Base-by-base conservation (phyloP, 1,140 invertebrate genomes). In the Macrobrachium nipponense region DNA sequence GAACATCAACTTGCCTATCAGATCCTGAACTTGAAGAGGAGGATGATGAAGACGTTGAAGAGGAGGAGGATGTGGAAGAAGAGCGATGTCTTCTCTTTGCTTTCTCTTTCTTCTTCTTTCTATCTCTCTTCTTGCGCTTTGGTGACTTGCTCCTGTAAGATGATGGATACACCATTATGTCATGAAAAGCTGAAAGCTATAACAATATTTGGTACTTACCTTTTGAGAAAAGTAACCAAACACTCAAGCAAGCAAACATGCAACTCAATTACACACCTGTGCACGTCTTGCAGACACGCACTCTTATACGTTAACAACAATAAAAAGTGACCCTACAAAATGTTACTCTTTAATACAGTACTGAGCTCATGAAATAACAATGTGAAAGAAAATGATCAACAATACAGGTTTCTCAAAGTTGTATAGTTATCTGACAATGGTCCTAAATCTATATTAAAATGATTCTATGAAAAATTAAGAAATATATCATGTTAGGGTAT, bases 81-180 rank as follows among this genome's bases (percentile, higher is more conserved):
- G 79, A 83, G 43, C 82, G 79, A 73, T 82, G 88, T 20, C 80
- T 89, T 77, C 86, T 89, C 78, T 80, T 84, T 17, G 66, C 81
- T 43, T 87, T 81, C 66, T 89, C 85, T 64, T 90, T 88, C 64
- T 89, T 87, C 84, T 89, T 90, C 80, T 89, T 90, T 88, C 90
- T 91, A 62, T 87, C 82, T 15, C 86, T 81, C 80, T 89, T 87
- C 84, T 88, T 88, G 68, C 87, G 86, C 61, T 86, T 89, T 60
- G 86, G 87, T 58, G 89, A 89, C 44, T 83, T 75, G 75, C 86
- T 86, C 82, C 87, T 88, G 87, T 70, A 86, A 87, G 64, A 78
- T 68, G 20, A 75, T 27, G 68, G 68, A 15, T 27, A 60, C 23
- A 27, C n/a, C 17, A 23, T 27, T 61, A 60, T 17, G 23, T 58